These are phyloP conservation scores for Carollia perspicillata DNA, from an alignment of 2,113 vertebrate species.

Conservation along the genomic window DNA sequence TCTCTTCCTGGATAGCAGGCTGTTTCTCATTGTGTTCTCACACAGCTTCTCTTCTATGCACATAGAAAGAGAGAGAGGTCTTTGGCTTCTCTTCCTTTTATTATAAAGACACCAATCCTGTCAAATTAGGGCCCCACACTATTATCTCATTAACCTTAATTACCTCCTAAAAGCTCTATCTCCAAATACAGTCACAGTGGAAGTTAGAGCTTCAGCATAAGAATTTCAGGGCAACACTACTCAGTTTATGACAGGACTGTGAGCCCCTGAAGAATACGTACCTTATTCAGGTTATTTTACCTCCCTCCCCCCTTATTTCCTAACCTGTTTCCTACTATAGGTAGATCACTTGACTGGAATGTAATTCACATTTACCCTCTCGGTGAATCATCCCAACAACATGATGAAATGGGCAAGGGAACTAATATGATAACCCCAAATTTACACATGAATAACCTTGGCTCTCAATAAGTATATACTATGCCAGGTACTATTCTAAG, in stretches of 20 bases:
- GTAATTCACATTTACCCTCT: neutral
- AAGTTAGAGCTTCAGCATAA: neutral
- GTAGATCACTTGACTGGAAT: neutral
- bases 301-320: neutral
- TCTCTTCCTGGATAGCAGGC: neutral
- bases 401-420: neutral
- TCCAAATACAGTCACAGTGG: neutral
- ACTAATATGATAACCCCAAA: neutral
- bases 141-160: neutral
- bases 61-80: neutral
- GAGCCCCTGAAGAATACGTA: neutral
- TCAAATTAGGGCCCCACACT: neutral
- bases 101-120: neutral
- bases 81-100: neutral
- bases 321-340: neutral
- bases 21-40: neutral
- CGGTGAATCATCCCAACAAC: neutral
- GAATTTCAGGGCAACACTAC: neutral
- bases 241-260: neutral
- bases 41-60: neutral
- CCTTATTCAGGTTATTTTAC: neutral
- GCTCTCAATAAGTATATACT: neutral
- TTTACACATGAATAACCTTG: neutral
- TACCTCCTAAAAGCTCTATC: neutral
- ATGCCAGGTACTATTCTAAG: neutral